phyloP scores from a whole-genome alignment of 2,888 invertebrate species.

The Drosophila phalerata region DNA sequence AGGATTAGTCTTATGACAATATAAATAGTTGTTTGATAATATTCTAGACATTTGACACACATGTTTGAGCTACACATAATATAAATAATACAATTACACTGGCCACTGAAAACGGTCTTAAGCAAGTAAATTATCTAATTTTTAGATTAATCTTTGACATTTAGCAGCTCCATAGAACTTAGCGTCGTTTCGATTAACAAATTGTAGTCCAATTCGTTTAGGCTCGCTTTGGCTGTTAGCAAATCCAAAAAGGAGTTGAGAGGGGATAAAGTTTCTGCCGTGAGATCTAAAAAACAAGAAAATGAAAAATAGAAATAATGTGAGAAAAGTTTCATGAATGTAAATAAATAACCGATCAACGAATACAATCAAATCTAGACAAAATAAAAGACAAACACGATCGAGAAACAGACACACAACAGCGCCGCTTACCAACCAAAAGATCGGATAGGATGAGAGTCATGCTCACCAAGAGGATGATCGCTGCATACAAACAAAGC shows the following conservation, averaged over 20 bases:
- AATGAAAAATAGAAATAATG: not conserved
- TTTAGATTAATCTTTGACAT: constrained; percentile 48
- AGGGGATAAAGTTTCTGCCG: constrained; percentile 91
- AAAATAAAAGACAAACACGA: constrained; percentile 6
- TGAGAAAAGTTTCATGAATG: not conserved
- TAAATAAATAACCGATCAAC: not conserved
- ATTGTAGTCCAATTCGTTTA: constrained; percentile 94
- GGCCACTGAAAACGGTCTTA: not conserved
- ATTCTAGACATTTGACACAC: constrained; percentile 45
- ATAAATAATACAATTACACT: constrained; percentile 22
- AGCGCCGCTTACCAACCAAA: constrained; percentile 47
- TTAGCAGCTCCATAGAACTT: constrained; percentile 83
- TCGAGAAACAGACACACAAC: constrained; percentile 22
- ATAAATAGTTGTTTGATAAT: constrained; percentile 8
- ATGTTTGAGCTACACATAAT: constrained; percentile 35
- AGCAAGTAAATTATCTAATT: not conserved
- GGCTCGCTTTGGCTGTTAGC: constrained; percentile 94
- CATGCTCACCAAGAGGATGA: constrained; percentile 50
- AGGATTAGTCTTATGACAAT: not conserved
- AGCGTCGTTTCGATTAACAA: constrained; percentile 93
- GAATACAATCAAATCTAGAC: not conserved
- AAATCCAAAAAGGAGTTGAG: constrained; percentile 94
- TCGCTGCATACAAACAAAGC: constrained; percentile 48
- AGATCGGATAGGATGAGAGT: constrained; percentile 1
- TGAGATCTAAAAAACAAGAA: constrained; percentile 87